Base-by-base conservation (phyloP, 2,888 invertebrate genomes). In the Anorthoa munda region DNA sequence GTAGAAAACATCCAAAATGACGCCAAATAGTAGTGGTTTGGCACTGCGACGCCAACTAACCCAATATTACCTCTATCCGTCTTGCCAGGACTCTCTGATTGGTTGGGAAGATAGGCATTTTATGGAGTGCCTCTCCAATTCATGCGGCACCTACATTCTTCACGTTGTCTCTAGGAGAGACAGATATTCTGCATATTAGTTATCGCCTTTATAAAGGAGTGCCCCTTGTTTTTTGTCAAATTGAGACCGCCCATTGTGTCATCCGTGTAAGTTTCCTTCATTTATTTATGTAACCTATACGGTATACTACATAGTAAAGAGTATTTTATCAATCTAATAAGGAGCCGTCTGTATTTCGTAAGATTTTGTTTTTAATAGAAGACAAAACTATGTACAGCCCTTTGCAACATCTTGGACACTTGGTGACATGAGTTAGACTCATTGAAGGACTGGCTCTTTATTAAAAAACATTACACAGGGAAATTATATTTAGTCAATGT, bases 141-240 rank as follows among this genome's bases (percentile, higher is more conserved):
- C 85, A 82, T 71, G 85, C 77, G 85, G 85, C 85, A 82, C 82
- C 82, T 68, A 71, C 85, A 81, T 81, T 82, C 77, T 71, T 81
- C 4, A 85, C 61, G 21, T 51, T 84, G 81, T 63, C 75, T 83
- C 50, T 77, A 80, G 61, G 50, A 68, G 51, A 56, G 18, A 46
- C 55, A 83, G 45, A 67, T 65, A 64, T 48, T 79, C 21, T 72
- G 58, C 26, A 66, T 83, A 58, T 66, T 82, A 68, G 45, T 39
- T 58, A 58, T 61, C 77, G 31, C 45, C 39, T 72, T 73, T 56
- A 60, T 70, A 78, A 46, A 45, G 4, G 5, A 50, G 13, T 55
- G 26, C 15, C 4, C 67, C 31, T 55, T 12, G 45, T 21, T 18
- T 72, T 39, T 59, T 31, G 39, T n/a, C 18, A 39, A n/a, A 39